These are phyloP conservation scores for Leptoteleia sp. DNA, from an alignment of 1,140 invertebrate genomes.

Conservation along the genomic window DNA sequence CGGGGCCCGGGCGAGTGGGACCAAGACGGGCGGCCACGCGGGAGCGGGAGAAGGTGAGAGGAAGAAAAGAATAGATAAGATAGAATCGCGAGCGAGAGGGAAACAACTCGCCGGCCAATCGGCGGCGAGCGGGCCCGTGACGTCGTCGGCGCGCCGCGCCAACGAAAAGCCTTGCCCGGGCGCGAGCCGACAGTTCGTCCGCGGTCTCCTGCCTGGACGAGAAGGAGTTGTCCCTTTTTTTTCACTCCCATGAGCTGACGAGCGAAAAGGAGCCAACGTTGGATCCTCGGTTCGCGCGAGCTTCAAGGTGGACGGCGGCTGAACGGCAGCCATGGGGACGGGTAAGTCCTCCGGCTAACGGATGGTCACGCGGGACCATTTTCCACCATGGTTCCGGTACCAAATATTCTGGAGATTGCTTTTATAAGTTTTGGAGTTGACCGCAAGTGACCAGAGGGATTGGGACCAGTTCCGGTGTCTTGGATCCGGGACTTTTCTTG, in stretches of 20 bases:
- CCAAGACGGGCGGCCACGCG: constrained; percentile 24
- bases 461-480: no score
- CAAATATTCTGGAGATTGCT: constrained; percentile 11
- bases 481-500: no score
- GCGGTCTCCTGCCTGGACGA: constrained; percentile 77
- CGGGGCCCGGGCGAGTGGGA: constrained; percentile 9
- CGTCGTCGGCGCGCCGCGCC: constrained; percentile 58
- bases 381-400: no score
- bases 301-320: constrained; percentile 75
- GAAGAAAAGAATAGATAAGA: constrained; percentile 61
- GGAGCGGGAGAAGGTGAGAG: constrained; percentile 70
- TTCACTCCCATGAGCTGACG: constrained; percentile 68
- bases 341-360: constrained; percentile 73
- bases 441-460: no score
- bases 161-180: constrained; percentile 71
- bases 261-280: constrained; percentile 66
- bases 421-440: no score
- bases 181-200: constrained; percentile 74
- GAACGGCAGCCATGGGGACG: constrained; percentile 78
- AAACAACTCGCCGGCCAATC: constrained; percentile 45
- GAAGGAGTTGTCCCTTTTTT: constrained; percentile 64
- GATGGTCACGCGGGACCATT: constrained; percentile 4
- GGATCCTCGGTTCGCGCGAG: constrained; percentile 69
- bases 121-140: constrained; percentile 61
- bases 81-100: constrained; percentile 59